phyloP scores from a whole-genome alignment of 2,797 vertebrate genomes.

The Hirundo rustica region DNA sequence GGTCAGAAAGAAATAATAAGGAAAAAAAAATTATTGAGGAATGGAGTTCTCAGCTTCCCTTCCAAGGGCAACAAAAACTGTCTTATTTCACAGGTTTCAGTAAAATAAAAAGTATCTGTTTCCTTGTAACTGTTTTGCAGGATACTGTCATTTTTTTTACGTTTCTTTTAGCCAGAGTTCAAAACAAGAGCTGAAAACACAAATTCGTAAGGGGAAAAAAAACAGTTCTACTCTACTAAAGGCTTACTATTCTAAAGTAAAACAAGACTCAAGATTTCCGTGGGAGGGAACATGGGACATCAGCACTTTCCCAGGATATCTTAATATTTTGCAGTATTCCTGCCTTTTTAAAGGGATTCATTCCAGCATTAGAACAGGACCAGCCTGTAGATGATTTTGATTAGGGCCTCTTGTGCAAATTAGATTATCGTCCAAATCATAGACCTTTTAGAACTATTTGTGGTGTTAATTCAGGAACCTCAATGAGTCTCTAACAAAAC shows the following conservation, averaged over 20 bases:
- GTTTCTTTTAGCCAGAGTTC: background rate
- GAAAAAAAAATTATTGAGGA: background rate
- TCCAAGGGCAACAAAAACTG: background rate
- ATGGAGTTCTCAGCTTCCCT: background rate
- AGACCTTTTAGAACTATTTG: background rate
- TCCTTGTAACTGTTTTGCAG: background rate
- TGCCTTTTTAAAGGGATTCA: background rate
- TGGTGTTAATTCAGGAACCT: background rate
- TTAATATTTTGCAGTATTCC: background rate
- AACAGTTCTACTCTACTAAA: background rate
- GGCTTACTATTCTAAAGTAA: background rate
- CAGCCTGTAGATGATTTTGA: background rate
- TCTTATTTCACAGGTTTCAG: background rate
- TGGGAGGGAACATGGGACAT: background rate
- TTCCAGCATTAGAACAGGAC: background rate
- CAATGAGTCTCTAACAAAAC: background rate
- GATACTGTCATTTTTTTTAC: background rate
- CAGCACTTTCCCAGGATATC: background rate
- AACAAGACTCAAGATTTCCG: background rate
- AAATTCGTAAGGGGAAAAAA: background rate
- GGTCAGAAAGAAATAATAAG: background rate
- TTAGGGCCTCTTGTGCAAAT: background rate
- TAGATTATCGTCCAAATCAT: background rate
- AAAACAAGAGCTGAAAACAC: background rate
- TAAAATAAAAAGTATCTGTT: background rate